Evolutionary conservation across 2,797 vertebrate genomes (phyloP).

Genomic region (Melanotaenia parkinsoni): DNA sequence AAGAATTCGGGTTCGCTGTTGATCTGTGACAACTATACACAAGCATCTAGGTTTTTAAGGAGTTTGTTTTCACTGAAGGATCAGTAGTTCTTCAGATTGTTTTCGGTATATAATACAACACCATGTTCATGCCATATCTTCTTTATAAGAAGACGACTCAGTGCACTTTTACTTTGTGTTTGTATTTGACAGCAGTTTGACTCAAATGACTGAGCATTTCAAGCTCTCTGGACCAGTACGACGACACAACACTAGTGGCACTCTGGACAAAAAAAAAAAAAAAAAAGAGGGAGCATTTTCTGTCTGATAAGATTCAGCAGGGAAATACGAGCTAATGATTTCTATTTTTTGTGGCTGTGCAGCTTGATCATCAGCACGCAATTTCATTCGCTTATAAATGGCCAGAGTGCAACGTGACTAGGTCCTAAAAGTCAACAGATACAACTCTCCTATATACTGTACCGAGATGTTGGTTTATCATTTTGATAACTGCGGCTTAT

Average conservation of each 20-base stretch:
- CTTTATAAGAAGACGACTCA: constrained; percentile 87
- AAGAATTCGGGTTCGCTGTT: constrained; percentile 54
- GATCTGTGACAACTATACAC: constrained; percentile 71
- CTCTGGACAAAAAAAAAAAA: constrained; percentile 40
- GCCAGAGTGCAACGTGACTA: constrained; percentile 74
- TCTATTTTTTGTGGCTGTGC: constrained; percentile 76
- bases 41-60: constrained; percentile 57
- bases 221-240: constrained; percentile 64
- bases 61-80: constrained; percentile 52
- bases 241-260: constrained; percentile 65
- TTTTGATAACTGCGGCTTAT: constrained; percentile 84
- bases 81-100: constrained; percentile 58
- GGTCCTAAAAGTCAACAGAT: constrained; percentile 70
- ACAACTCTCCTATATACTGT: constrained; percentile 70
- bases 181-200: constrained; percentile 74
- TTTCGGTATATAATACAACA: constrained; percentile 71
- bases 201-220: constrained; percentile 71
- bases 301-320: constrained; percentile 64
- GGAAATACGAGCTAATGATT: constrained; percentile 55
- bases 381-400: constrained; percentile 77
- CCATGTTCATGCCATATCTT: constrained; percentile 84
- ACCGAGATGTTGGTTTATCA: constrained; percentile 70
- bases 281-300: constrained; percentile 37
- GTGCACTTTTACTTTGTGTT: constrained; percentile 81
- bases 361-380: constrained; percentile 79